Evolutionary conservation across 37 sponge, comb jelly and placozoan species (phyloP).

Genomic region (Oopsacas minuta): DNA sequence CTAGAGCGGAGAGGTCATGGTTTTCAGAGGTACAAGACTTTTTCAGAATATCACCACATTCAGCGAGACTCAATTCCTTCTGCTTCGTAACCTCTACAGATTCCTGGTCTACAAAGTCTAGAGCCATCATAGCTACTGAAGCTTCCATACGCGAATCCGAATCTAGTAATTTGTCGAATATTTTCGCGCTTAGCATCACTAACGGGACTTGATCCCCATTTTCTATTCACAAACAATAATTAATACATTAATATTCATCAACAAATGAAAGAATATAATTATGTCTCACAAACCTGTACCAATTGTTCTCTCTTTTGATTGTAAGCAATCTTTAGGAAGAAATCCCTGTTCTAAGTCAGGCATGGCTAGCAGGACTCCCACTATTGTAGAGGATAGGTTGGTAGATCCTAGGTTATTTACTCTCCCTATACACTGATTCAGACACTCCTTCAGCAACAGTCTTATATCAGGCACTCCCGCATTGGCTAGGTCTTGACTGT

Average conservation of each 20-base stretch:
- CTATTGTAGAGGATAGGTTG: not conserved
- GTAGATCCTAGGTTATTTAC: not conserved
- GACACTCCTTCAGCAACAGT: not conserved
- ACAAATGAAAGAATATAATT: not conserved
- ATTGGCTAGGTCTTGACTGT: not conserved
- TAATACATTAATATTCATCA: not conserved
- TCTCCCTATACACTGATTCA: not conserved
- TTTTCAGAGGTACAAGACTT: constrained; percentile 7
- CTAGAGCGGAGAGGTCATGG: not conserved
- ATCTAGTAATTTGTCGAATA: not conserved
- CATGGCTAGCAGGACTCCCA: not conserved
- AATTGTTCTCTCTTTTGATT: not conserved
- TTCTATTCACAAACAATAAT: not conserved
- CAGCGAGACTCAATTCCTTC: constrained; percentile 18
- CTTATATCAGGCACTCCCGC: not conserved
- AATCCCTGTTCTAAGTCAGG: constrained; percentile 15
- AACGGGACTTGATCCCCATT: not conserved
- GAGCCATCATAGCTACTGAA: not conserved
- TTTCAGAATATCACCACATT: not conserved
- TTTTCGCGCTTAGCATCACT: not conserved
- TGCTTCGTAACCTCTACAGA: not conserved
- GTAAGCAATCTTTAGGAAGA: not conserved
- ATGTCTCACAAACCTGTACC: not conserved
- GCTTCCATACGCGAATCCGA: constrained; percentile 1
- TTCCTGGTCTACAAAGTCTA: not conserved